Evolutionary conservation across 2,113 vertebrate genomes (phyloP).

Genomic region (Tor tambroides): DNA sequence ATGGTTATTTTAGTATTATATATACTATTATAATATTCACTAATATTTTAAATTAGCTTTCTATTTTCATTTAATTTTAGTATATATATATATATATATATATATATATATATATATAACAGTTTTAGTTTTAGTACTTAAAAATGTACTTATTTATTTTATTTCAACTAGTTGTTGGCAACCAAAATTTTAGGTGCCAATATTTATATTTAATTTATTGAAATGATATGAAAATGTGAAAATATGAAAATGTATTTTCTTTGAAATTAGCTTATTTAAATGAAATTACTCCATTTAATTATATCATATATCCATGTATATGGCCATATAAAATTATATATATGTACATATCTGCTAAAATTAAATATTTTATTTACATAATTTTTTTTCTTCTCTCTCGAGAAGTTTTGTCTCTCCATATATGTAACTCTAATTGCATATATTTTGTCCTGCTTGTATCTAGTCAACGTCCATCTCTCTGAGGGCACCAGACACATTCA

Average conservation of each 20-base stretch:
- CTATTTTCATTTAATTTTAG: neutral
- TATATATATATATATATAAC: no score
- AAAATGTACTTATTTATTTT: no score
- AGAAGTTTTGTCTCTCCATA: neutral
- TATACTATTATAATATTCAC: neutral
- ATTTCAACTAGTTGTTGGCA: no score
- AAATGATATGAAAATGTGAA: neutral
- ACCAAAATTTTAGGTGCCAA: no score
- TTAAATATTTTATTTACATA: neutral
- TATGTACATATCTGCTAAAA: neutral
- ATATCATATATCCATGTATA: neutral
- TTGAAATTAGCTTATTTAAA: no score
- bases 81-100: no score
- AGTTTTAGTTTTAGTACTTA: no score
- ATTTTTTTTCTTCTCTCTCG: neutral
- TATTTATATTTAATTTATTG: neutral
- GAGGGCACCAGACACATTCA: constrained; percentile 49
- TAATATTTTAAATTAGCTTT: neutral
- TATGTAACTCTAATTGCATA: constrained; percentile 29
- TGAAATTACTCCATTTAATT: neutral
- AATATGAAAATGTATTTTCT: neutral
- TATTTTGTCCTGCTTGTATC: constrained; percentile 19
- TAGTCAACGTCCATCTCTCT: constrained; percentile 18
- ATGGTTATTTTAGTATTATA: neutral
- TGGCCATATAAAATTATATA: neutral